Percentiles rank a stretch among this genome's conserved stretches.
Evolutionary conservation across 1,140 invertebrate species (phyloP).

Genomic region (Drosophila sucinea): DNA sequence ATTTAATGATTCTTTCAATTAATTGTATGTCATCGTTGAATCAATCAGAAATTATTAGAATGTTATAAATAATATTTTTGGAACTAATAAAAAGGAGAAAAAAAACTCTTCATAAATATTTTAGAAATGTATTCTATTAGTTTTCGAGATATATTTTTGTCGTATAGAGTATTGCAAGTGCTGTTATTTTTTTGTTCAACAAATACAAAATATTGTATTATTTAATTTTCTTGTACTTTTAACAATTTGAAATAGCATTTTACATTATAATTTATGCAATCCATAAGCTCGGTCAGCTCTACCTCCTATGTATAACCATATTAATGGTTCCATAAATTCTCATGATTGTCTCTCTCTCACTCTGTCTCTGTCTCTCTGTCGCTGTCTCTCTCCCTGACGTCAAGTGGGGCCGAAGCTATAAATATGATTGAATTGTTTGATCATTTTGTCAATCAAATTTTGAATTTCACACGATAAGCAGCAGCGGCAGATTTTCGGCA

Average conservation of each 20-base stretch:
- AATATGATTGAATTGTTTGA: conserved; percentile 70
- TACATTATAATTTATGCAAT: conserved; percentile 77
- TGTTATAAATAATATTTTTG: no score
- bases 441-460: conserved; percentile 65
- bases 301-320: conserved; percentile 47
- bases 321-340: conserved; percentile 54
- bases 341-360: conserved; percentile 41
- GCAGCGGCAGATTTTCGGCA: conserved; percentile 14
- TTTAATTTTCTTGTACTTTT: conserved; percentile 44
- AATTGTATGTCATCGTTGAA: no score
- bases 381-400: conserved; percentile 25
- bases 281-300: conserved; percentile 37
- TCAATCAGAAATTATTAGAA: no score
- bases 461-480: conserved; percentile 45
- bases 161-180: conserved; percentile 41
- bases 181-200: conserved; percentile 1
- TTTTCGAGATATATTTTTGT: no score
- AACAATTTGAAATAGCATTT: conserved; percentile 69
- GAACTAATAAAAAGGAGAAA: no score
- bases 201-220: conserved; percentile 17
- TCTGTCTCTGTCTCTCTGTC: conserved; percentile 56
- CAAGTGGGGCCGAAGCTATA: conserved; percentile 59
- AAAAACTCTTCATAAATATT: no score
- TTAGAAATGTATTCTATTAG: no score
- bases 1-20: no score